These are phyloP conservation scores for Heteropelma amictum DNA, from an alignment of 2,888 invertebrate species.

Conservation along the genomic window DNA sequence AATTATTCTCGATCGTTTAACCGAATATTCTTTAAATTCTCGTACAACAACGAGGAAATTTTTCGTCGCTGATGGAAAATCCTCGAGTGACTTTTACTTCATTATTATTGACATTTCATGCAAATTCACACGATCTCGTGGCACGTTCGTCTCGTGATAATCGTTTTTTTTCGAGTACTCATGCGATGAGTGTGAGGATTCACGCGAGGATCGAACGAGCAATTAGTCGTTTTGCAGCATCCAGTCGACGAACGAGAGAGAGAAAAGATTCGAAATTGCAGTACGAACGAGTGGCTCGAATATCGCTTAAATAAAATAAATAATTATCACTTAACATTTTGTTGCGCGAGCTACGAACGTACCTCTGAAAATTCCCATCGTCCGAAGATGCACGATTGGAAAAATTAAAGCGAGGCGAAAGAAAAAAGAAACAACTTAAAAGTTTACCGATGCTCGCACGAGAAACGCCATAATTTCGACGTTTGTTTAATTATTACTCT, in stretches of 20 bases:
- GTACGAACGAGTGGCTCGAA: slow-evolving; percentile 2
- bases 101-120: slow-evolving; percentile 52
- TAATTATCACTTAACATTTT: too few relatives aligned
- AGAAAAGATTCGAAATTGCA: slow-evolving; percentile 42
- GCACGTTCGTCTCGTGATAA: slow-evolving; percentile 18
- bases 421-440: slow-evolving; percentile 1
- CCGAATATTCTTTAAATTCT: background rate
- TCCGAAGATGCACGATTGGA: background rate
- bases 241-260: background rate
- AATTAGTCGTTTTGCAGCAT: slow-evolving; percentile 29
- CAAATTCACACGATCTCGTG: slow-evolving; percentile 45
- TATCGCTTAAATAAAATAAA: slow-evolving; percentile 39
- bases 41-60: too few relatives aligned
- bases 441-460: background rate
- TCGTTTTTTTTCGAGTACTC: background rate
- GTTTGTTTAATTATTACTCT: background rate
- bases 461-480: slow-evolving; percentile 2
- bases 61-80: slow-evolving; percentile 3
- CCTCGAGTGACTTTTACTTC: slow-evolving; percentile 17
- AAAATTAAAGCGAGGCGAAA: background rate
- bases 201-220: slow-evolving; percentile 44
- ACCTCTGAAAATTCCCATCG: slow-evolving; percentile 21
- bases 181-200: slow-evolving; percentile 15
- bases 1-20: too few relatives aligned
- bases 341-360: background rate